Evolutionary conservation across 2,113 vertebrate species (phyloP).

Genomic region (Oostethus manadensis): DNA sequence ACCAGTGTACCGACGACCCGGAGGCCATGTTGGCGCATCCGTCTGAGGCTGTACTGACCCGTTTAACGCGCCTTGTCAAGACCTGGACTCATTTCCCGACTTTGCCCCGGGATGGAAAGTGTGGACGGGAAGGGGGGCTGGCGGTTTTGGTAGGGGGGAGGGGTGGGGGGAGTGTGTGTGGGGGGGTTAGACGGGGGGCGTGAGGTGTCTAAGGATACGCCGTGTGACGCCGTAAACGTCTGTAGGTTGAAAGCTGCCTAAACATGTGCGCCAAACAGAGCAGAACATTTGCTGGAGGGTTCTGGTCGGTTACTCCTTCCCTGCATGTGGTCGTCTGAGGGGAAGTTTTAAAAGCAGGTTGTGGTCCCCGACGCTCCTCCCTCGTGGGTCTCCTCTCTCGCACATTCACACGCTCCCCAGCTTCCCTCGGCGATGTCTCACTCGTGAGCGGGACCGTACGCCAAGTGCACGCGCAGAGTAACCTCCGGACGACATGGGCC

Average conservation of each 20-base stretch:
- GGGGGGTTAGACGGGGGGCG: neutral
- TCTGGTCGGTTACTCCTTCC: constrained; percentile 63
- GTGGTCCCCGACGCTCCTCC: constrained; percentile 55
- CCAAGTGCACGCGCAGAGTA: neutral
- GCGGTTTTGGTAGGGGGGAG: too few relatives aligned
- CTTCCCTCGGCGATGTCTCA: neutral
- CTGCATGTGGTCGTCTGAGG: constrained; percentile 58
- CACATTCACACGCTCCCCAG: constrained; percentile 22
- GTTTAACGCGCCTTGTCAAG: constrained; percentile 45
- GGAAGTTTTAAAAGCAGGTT: constrained; percentile 60
- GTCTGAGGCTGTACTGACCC: constrained; percentile 39
- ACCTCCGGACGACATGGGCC: constrained; percentile 51
- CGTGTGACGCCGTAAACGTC: neutral
- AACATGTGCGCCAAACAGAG: neutral
- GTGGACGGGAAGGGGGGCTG: too few relatives aligned
- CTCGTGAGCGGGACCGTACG: neutral
- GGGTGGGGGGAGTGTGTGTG: constrained; percentile 30
- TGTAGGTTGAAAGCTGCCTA: neutral
- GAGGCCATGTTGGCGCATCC: constrained; percentile 24
- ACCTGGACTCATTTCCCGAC: constrained; percentile 50
- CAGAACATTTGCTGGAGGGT: constrained; percentile 39
- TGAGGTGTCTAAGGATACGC: neutral
- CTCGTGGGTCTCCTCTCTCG: constrained; percentile 37
- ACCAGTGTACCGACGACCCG: constrained; percentile 52
- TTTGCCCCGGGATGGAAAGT: constrained; percentile 19